Percentiles rank a stretch among this genome's conserved stretches.
phyloP scores from a whole-genome alignment of 2,888 invertebrate species.

The Phytoseiulus persimilis region DNA sequence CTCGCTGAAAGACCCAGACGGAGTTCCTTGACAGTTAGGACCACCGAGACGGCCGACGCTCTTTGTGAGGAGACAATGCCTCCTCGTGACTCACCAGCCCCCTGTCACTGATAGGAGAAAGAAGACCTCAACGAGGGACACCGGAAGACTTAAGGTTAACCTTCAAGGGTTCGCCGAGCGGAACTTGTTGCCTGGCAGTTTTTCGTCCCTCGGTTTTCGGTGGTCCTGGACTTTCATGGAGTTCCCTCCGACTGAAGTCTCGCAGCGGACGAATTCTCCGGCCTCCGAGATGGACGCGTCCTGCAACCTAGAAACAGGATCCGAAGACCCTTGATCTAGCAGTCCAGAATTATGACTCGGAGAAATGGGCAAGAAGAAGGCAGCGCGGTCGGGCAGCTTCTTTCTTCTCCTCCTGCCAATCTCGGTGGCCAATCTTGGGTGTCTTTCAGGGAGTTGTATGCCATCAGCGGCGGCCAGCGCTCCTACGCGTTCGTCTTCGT shows the following conservation, averaged over 20 bases:
- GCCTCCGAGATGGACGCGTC: no score
- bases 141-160: background rate
- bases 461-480: background rate
- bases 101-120: background rate
- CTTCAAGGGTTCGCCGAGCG: background rate
- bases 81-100: background rate
- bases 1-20: background rate
- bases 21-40: slow-evolving; percentile 5
- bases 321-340: no score
- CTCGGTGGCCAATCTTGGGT: background rate
- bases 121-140: background rate
- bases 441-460: slow-evolving; percentile 5
- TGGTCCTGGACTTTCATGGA: no score
- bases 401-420: background rate
- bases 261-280: no score
- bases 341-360: background rate
- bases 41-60: background rate
- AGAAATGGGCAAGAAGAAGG: background rate
- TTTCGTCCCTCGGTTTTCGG: background rate
- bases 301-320: no score
- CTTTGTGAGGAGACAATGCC: background rate
- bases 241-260: no score
- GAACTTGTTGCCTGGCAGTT: background rate
- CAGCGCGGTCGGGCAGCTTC: background rate
- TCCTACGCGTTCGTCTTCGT: background rate